These are phyloP conservation scores for Aromia moschata DNA, from an alignment of 2,888 invertebrate genomes.

Conservation along the genomic window DNA sequence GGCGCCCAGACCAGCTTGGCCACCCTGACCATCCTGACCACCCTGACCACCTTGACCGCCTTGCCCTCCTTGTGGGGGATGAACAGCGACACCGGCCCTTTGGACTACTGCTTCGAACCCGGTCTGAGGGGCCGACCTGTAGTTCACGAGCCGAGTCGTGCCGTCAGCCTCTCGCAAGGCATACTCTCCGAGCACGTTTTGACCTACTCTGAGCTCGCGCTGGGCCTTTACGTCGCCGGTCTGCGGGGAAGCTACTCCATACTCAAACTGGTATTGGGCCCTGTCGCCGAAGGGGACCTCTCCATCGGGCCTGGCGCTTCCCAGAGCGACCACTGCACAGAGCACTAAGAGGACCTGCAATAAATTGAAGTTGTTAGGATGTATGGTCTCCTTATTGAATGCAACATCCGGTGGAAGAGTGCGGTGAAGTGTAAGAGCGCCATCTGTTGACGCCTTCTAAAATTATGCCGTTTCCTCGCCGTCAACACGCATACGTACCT, in stretches of 20 bases:
- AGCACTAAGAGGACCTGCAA: background rate
- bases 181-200: background rate
- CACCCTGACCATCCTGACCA: background rate
- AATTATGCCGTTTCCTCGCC: too few species aligned
- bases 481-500: too few species aligned
- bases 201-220: background rate
- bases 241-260: background rate
- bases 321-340: background rate
- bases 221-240: background rate
- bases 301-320: background rate
- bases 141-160: background rate
- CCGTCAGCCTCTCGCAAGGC: background rate
- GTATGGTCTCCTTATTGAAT: too few species aligned
- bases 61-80: background rate
- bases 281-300: background rate
- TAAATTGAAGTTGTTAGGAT: too few species aligned
- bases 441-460: background rate
- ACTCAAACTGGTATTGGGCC: background rate
- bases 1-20: background rate
- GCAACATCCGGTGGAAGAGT: too few species aligned
- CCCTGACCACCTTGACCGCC: background rate
- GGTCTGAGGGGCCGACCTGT: background rate
- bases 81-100: background rate
- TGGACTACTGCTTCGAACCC: background rate
- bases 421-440: background rate